Base-by-base conservation (phyloP, 2,113 vertebrate species). In the Tachycineta bicolor region DNA sequence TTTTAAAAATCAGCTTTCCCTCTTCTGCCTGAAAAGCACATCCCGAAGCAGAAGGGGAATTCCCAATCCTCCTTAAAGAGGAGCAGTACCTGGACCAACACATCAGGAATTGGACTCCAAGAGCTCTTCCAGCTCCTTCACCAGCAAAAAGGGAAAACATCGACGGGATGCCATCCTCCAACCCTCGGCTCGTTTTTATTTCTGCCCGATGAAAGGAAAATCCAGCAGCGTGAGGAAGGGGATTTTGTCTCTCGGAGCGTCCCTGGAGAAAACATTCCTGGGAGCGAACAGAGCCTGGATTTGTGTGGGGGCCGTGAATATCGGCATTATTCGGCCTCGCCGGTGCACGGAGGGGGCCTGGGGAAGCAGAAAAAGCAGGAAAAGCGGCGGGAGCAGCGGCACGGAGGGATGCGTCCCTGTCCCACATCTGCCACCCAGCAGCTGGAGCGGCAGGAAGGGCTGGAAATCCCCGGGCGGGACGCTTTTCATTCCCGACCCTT, bases 171-270 rank as follows among this genome's bases (percentile, higher is more conserved):
- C 84, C 47, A 13, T 93, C 89, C 83, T 87, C 73, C 89, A 79
- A 77, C 70, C 62, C 95, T 34, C 15, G 75, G 89, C 90, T 94
- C 39, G 17, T 46, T 78, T 62, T 58, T 12, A 58, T 96, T 63
- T 97, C 88, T 37, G 34, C 31, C 65, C 6, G 88, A 96, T 94
- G 95, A 97, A 97, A 97, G 94, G 23, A 92, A 96, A 96, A 93
- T 14, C 86, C 58, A 29, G 33, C 46, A 9, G 11, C 4, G 5
- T 11, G 79, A 73, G 90, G 87, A 91, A 93, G 79, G 87, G 64
- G 83, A 63, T 79, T 79, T 78, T 81, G 81, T 96, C 64, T 1
- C 87, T 44, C 5, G 5, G 60, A 4, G 19, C 6, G 78, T 69
- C 85, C 15, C 95, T 55, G 79, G 94, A 89, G 93, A 44, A 93